Conservation (phyloP, 1,140 invertebrate genomes). For the Drosophila nasuta region DNA sequence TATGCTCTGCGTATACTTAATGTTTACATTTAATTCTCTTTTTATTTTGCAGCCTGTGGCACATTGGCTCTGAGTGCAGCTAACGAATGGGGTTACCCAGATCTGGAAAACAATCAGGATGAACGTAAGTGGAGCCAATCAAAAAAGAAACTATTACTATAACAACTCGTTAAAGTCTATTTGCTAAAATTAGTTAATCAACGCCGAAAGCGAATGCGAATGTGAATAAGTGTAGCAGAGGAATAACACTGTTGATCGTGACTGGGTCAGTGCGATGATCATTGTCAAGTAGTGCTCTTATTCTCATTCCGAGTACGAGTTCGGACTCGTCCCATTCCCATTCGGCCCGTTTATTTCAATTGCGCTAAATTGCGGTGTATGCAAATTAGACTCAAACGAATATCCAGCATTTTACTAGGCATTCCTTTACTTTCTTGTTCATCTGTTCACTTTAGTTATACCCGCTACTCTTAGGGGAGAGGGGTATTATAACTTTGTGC, state of each 20-base stretch:
- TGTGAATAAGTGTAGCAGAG: background rate
- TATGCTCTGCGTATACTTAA: constrained; percentile 47
- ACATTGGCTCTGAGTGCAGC: constrained; percentile 44
- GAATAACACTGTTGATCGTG: background rate
- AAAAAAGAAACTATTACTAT: constrained; percentile 1
- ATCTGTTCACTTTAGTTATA: background rate
- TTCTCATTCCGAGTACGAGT: background rate
- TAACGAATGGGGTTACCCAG: constrained; percentile 73
- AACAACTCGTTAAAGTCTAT: constrained; percentile 57
- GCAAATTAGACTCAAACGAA: constrained; percentile 45
- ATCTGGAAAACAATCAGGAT: constrained; percentile 70
- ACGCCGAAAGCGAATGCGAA: constrained; percentile 37
- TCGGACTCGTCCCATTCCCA: background rate
- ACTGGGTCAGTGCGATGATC: constrained; percentile 38
- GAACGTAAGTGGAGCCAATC: constrained; percentile 70
- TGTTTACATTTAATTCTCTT: constrained; percentile 3
- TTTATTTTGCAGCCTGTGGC: constrained; percentile 54
- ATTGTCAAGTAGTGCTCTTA: constrained; percentile 50
- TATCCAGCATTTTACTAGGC: background rate
- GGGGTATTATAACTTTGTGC: too few relatives aligned
- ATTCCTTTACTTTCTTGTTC: background rate
- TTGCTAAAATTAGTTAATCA: constrained; percentile 75
- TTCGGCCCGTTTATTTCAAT: constrained; percentile 53
- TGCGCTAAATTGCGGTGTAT: constrained; percentile 71
- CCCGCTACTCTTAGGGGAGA: too few relatives aligned